Percentiles rank a stretch among this genome's conserved stretches.
phyloP scores from a whole-genome alignment of 2,113 vertebrate genomes.

The Gopherus flavomarginatus region DNA sequence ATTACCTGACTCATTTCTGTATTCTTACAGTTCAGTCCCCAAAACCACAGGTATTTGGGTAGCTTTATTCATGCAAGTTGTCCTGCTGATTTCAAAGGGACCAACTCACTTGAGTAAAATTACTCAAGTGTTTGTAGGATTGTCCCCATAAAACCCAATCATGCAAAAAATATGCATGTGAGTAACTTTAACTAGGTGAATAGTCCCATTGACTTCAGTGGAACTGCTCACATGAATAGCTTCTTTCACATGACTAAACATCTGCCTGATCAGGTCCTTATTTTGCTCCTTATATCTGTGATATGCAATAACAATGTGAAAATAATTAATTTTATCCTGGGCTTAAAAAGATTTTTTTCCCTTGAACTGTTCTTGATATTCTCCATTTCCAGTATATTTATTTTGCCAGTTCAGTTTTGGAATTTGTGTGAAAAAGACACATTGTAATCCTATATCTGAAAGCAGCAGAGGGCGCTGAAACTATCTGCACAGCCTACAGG shows the following conservation, averaged over 20 bases:
- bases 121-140: background rate
- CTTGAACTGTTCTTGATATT: accelerated
- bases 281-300: accelerated
- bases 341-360: background rate
- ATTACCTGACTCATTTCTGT: background rate
- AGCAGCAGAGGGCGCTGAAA: constrained; percentile 60
- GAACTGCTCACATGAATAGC: background rate
- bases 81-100: background rate
- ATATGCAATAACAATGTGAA: accelerated
- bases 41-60: background rate
- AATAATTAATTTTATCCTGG: background rate
- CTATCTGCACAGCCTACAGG: accelerated
- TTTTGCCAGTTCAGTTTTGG: background rate
- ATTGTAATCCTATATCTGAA: accelerated
- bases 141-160: background rate
- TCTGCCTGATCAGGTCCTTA: background rate
- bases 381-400: background rate
- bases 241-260: background rate
- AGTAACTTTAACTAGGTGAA: background rate
- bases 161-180: background rate
- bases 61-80: background rate
- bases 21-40: background rate
- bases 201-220: background rate
- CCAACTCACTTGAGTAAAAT: background rate
- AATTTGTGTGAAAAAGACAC: background rate